Evolutionary conservation across 2,888 invertebrate species (phyloP), one percentile per base, ranked within the genome.

Genomic region (Diploptera punctata): DNA sequence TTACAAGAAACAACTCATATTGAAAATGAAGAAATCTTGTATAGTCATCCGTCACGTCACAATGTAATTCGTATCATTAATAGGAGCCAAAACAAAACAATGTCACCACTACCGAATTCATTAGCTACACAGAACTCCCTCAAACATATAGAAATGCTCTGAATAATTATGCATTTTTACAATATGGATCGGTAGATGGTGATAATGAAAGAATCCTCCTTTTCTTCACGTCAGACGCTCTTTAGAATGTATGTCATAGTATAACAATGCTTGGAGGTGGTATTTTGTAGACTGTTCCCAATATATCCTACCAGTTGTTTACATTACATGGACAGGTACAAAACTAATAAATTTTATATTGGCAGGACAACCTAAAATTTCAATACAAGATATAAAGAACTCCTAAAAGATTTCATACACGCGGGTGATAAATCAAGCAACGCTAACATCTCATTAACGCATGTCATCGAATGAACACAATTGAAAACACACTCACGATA

Each of bases 201-300:
- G 52, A 52, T 52, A 21, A 52, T 52, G 52, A 52, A 52, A 52
- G 52, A 21, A 52, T 18, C 18, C 52, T 52, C 18, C 18, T 52
- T 52, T 52, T 52, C 1, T 52, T 19, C 52, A 16, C 52, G 10
- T 52, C 19, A 16, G 16, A 16, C 18, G 52, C 19, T 21, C 52
- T 52, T 52, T 1, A 52, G 21, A 10, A 52, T 52, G 10, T 52
- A 52, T 52, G 52, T 52, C 10, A 21, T 21, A 2, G 21, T 1
- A 52, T 1, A 52, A 52, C 18, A 52, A 52, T 52, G 2, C 21
- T 52, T 52, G 3, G 52, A 19, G 52, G 18, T 52, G 52, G 52
- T 52, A 19, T 18, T 19, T 52, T 52, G 9, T 16, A 52, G 21
- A 52, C 10, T 52, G 52, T 52, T 10, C 2, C 52, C 52, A 52